Base-by-base conservation (phyloP, 2,113 vertebrate genomes). In the Lasiurus borealis region DNA sequence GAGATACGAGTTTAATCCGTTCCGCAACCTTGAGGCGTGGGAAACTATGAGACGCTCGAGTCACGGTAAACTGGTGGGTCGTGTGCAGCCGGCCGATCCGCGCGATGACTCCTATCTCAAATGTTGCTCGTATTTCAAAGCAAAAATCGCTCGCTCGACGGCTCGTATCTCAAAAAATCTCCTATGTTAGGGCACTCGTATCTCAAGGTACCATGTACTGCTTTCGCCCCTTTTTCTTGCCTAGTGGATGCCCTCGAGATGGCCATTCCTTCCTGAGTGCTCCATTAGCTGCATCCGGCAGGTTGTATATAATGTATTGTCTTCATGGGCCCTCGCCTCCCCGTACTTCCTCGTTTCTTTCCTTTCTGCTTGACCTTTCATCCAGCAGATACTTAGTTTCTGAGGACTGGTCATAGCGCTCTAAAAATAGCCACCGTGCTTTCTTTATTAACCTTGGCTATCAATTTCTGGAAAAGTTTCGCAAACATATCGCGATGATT, bases 391-490 rank as follows among this genome's bases (percentile, higher is more conserved):
- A 29, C 50, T 0, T 34, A 59, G 50, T 88, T 48, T 91, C n/a
- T 82, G 25, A 46, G 15, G 10, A 21, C 48, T 46, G 8, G 52
- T 7, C 48, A 57, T 64, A 77, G 2, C 9, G 2, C n/a, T 82
- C 9, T 62, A 93, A 87, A 88, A 44, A 64, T n/a, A 88, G 14
- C 29, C 31, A 46, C n/a, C 77, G n/a, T 80, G 14, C 46, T 75
- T 75, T 62, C 64, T 31, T 48, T 72, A 5, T 34, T 50, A 4
- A 34, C 15, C 68, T 85, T 19, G 78, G 72, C 27, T 89, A 71
- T 90, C 27, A 34, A 68, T 95, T 91, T 88, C 83, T 93, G 59
- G 27, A 46, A 90, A 84, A 48, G 18, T 31, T 52, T 72, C 44
- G 11, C 71, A 77, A 89, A 85, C 82, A 77, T 44, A 83, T 73